Conservation (phyloP, 2,113 vertebrate species). For the Catharus minimus region DNA sequence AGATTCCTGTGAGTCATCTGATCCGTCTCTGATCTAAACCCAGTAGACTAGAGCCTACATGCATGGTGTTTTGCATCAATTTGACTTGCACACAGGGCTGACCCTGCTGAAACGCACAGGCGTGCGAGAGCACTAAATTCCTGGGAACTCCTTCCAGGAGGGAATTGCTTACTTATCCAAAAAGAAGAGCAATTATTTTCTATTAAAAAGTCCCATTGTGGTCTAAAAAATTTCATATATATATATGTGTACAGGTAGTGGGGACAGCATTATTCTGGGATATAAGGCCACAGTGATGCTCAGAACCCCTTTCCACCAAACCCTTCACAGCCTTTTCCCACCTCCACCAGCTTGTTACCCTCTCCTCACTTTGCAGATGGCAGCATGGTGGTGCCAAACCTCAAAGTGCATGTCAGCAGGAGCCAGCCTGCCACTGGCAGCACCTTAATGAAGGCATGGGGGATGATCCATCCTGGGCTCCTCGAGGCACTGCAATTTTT, state of each 20-base stretch:
- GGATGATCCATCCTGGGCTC: not conserved
- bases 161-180: not conserved
- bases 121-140: not conserved
- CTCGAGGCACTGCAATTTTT: not conserved
- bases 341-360: not conserved
- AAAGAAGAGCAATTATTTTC: not conserved
- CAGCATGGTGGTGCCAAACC: not conserved
- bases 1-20: slow-evolving; percentile 66
- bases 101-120: not conserved
- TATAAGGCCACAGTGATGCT: not conserved
- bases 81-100: not conserved
- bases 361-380: not conserved
- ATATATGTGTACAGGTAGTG: no score
- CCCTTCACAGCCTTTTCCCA: not conserved
- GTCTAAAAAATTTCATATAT: not conserved
- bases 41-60: slow-evolving; percentile 36
- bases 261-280: not conserved
- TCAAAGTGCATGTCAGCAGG: not conserved
- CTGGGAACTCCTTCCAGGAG: slow-evolving; percentile 1
- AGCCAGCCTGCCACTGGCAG: not conserved
- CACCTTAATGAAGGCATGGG: rapidly evolving
- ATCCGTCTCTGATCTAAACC: slow-evolving; percentile 60
- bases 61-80: slow-evolving; percentile 28
- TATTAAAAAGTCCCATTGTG: not conserved
- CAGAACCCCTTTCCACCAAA: not conserved